phyloP scores from a whole-genome alignment of 2,113 vertebrate species.

The Ceratotherium simum region DNA sequence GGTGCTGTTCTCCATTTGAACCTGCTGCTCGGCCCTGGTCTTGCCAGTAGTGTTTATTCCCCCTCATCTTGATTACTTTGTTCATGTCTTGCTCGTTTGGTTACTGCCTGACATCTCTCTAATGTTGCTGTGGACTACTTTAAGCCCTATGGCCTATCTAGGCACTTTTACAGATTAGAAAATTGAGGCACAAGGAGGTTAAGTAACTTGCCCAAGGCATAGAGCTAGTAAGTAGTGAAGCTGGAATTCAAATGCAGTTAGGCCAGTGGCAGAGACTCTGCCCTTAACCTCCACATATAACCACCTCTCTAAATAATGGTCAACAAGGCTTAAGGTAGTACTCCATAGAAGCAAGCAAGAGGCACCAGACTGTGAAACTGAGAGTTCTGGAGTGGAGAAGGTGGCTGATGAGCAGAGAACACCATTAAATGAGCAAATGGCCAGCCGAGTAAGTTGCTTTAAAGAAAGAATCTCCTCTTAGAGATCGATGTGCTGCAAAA shows the following conservation, averaged over 20 bases:
- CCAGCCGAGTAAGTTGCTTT: neutral
- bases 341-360: neutral
- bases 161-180: neutral
- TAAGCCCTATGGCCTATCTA: neutral
- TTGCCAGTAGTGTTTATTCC: neutral
- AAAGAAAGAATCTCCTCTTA: neutral
- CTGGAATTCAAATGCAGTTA: neutral
- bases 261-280: neutral
- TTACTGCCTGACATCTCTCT: neutral
- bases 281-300: neutral
- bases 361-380: neutral
- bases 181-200: neutral
- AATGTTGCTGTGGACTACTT: neutral
- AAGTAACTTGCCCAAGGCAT: neutral
- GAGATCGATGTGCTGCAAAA: neutral
- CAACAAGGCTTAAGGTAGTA: neutral
- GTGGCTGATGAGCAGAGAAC: neutral
- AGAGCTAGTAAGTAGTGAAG: neutral
- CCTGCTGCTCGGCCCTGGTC: fast-evolving
- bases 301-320: neutral
- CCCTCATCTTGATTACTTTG: neutral
- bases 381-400: neutral
- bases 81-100: neutral
- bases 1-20: neutral
- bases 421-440: neutral